These are phyloP conservation scores for Agrilus planipennis DNA, from an alignment of 1,140 invertebrate genomes.

Conservation along the genomic window DNA sequence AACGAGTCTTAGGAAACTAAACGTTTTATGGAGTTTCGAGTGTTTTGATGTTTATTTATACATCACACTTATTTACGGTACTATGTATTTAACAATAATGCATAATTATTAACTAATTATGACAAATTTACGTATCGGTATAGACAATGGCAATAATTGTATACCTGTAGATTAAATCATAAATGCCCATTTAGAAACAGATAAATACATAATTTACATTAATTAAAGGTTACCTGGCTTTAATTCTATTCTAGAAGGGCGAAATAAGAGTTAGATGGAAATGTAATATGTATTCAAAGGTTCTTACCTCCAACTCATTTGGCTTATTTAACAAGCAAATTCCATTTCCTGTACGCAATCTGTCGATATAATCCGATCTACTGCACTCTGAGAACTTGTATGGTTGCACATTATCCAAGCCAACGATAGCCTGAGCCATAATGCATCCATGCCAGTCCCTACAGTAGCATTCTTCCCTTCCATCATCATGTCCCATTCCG, in stretches of 20 bases:
- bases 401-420: conserved; percentile 80
- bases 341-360: conserved; percentile 63
- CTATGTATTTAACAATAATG: no score
- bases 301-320: conserved; percentile 71
- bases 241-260: neutral
- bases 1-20: no score
- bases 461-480: conserved; percentile 75
- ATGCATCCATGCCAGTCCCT: conserved; percentile 92
- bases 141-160: neutral
- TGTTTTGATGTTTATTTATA: no score
- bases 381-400: conserved; percentile 90
- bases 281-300: conserved; percentile 9
- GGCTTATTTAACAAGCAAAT: conserved; percentile 85
- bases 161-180: neutral
- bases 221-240: neutral
- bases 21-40: no score
- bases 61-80: no score
- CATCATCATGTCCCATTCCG: conserved; percentile 88
- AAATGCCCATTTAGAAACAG: no score
- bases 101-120: no score
- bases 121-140: no score
- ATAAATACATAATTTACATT: no score
- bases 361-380: conserved; percentile 71
- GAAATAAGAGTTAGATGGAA: neutral
- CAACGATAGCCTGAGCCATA: conserved; percentile 86